phyloP scores from a whole-genome alignment of 2,888 invertebrate genomes.

The Luperina nickerlii region DNA sequence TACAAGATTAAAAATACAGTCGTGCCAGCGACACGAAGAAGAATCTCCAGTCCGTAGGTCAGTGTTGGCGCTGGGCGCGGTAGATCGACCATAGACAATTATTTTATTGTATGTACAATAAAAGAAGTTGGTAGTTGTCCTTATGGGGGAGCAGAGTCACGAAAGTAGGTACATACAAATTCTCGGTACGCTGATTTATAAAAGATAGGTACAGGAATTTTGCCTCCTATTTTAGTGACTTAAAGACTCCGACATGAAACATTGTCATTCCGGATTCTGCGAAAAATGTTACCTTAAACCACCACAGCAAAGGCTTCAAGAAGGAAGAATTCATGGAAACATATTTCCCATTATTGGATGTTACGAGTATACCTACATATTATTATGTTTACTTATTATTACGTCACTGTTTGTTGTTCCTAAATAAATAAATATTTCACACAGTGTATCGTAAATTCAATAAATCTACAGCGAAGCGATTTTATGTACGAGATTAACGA shows the following conservation, averaged over 20 bases:
- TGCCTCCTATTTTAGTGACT: too few species aligned
- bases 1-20: too few species aligned
- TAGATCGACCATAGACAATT: not conserved
- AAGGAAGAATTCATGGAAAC: not conserved
- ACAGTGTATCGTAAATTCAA: not conserved
- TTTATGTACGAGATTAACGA: not conserved
- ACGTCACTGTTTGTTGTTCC: too few species aligned
- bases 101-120: not conserved
- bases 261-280: too few species aligned
- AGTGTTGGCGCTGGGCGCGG: not conserved
- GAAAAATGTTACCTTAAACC: not conserved
- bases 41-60: not conserved
- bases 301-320: not conserved
- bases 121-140: not conserved
- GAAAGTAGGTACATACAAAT: not conserved
- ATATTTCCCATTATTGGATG: not conserved
- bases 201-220: too few species aligned
- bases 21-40: too few species aligned
- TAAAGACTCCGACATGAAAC: not conserved
- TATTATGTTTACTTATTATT: too few species aligned
- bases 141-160: not conserved
- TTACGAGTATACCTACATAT: not conserved
- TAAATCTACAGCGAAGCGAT: not conserved
- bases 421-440: too few species aligned
- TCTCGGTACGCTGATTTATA: too few species aligned